Percentiles rank a stretch among this genome's conserved stretches.
These are phyloP conservation scores for Microtus oregoni DNA, from an alignment of 2,113 vertebrate species.

Conservation along the genomic window DNA sequence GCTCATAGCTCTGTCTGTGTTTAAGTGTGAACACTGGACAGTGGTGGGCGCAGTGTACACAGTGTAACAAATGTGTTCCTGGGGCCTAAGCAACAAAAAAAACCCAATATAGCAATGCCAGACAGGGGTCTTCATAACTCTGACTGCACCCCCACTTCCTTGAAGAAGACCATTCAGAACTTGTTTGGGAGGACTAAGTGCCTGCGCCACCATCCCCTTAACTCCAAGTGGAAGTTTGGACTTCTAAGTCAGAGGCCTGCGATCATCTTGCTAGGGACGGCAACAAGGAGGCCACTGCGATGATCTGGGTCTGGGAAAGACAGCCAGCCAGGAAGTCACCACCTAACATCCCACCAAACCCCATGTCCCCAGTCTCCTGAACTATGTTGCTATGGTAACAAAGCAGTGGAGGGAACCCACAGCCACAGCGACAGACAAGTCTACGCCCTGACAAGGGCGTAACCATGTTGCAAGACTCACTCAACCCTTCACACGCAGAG, in stretches of 20 bases:
- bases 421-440: neutral
- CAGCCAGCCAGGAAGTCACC: neutral
- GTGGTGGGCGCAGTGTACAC: accelerated
- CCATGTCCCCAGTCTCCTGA: neutral
- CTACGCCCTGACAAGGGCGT: neutral
- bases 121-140: neutral
- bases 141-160: neutral
- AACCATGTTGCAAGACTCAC: too few relatives aligned
- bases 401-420: neutral
- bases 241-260: neutral
- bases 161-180: neutral
- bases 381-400: too few relatives aligned
- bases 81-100: neutral
- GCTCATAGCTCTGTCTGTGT: neutral
- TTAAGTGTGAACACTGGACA: neutral
- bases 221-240: accelerated
- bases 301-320: neutral
- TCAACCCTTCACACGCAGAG: accelerated
- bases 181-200: neutral
- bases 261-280: accelerated
- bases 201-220: accelerated
- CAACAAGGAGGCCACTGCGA: neutral
- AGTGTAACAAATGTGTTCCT: neutral
- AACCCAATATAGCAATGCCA: accelerated
- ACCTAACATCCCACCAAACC: neutral